Evolutionary conservation across 2,888 invertebrate species (phyloP), one percentile per base, ranked within the genome.

Genomic region (Paralinhomoeus sp.): DNA sequence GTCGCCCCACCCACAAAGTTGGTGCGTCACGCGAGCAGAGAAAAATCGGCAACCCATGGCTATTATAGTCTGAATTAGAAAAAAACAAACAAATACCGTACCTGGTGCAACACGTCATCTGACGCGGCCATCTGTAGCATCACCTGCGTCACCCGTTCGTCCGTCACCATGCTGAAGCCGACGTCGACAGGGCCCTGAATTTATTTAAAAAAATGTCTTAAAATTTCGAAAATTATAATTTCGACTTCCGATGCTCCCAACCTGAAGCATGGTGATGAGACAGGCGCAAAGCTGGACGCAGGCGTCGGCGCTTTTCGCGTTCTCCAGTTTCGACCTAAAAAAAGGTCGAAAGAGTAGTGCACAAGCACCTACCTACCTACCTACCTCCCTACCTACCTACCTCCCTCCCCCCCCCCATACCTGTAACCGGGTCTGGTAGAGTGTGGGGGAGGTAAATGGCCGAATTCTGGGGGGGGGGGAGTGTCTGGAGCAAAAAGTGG

Each of bases 71-170:
- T 31, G 12, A 31, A 15, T 31, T 31, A 12, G 31, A 7, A 15
- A 31, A 15, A 7, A 15, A 12, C 31, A 15, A 31, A 31, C 12
- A 31, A 31, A 7, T 12, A 27, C 23, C 50, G 45, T 50, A 69
- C 70, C 63, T 71, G 72, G 60, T 91, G 84, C 1, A 89, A 66
- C 17, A 72, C 53, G 58, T 89, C 82, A n/a, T 85, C 84, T 13
- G 81, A 79, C 47, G 78, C 78, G 2, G 93, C 93, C 85, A 97
- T 87, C 7, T 81, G 81, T 27, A 97, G 68, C 64, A 97, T 85
- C 80, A 97, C 85, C 64, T 87, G 81, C 54, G 91, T 71, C 47
- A 97, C 80, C 27, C 85, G 85, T 43, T 84, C 72, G 50, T 66
- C 64, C 9, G 64, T 62, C 9, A 70, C 56, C 24, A 70, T 53